Evolutionary conservation across 2,113 vertebrate genomes (phyloP).

Genomic region (Morphnarchus princeps): DNA sequence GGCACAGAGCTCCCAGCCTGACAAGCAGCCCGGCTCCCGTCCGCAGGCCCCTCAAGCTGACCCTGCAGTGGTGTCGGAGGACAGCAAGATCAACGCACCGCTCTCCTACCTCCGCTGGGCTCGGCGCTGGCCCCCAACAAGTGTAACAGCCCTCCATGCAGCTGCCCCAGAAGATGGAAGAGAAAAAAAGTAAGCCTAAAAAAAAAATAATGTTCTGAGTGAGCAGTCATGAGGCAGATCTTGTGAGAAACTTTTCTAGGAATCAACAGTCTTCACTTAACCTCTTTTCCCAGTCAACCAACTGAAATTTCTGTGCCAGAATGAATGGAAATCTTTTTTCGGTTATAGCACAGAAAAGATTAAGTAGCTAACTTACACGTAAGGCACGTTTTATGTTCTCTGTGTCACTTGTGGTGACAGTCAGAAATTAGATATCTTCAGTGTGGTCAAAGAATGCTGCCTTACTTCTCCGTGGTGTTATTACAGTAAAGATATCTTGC

Average conservation of each 20-base stretch:
- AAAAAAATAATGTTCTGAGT: neutral
- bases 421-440: neutral
- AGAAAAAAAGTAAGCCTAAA: constrained; percentile 57
- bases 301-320: neutral
- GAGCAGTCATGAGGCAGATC: neutral
- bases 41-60: neutral
- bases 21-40: neutral
- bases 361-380: neutral
- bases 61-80: neutral
- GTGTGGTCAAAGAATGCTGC: neutral
- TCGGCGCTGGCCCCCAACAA: neutral
- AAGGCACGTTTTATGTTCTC: neutral
- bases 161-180: constrained; percentile 45
- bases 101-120: neutral
- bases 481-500: neutral
- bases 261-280: neutral
- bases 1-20: neutral
- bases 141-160: neutral
- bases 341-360: neutral
- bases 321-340: neutral
- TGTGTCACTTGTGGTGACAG: neutral
- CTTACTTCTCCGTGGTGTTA: neutral
- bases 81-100: neutral
- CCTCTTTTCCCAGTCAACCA: neutral
- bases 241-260: neutral